Evolutionary conservation across 2,797 vertebrate species (phyloP).

Genomic region (Pseudocheirus occidentalis): DNA sequence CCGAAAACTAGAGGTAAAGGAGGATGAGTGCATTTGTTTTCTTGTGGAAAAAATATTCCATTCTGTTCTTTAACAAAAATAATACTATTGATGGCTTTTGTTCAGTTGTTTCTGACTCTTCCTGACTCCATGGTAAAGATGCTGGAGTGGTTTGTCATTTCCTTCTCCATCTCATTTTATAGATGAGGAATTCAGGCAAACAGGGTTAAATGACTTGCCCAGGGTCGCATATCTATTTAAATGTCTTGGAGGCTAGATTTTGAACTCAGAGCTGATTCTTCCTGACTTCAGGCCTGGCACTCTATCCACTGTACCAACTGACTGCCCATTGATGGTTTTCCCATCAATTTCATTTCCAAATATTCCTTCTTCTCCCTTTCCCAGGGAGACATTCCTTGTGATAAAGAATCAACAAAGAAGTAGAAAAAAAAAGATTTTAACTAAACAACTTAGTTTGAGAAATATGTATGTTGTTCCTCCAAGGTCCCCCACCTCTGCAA

Average conservation of each 20-base stretch:
- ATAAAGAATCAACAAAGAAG: background rate
- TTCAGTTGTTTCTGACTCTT: background rate
- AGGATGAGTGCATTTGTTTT: background rate
- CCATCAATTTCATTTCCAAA: background rate
- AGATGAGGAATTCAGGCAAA: background rate
- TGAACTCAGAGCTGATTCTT: background rate
- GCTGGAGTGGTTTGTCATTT: background rate
- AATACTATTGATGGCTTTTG: background rate
- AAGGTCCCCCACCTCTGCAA: background rate
- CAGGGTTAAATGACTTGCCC: background rate
- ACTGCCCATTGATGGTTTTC: background rate
- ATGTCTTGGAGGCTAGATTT: background rate
- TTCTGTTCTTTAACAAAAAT: background rate
- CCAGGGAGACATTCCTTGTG: background rate
- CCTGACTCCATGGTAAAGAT: background rate
- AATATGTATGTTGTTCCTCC: background rate
- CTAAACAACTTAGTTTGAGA: background rate
- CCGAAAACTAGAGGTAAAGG: background rate
- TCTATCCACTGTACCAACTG: background rate
- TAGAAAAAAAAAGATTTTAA: background rate
- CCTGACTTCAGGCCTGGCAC: background rate
- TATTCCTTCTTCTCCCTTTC: background rate
- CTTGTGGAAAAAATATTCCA: background rate
- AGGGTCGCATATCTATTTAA: background rate
- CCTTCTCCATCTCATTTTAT: background rate